Base-by-base conservation (phyloP, 2,797 vertebrate genomes). In the Linurgus olivaceus region DNA sequence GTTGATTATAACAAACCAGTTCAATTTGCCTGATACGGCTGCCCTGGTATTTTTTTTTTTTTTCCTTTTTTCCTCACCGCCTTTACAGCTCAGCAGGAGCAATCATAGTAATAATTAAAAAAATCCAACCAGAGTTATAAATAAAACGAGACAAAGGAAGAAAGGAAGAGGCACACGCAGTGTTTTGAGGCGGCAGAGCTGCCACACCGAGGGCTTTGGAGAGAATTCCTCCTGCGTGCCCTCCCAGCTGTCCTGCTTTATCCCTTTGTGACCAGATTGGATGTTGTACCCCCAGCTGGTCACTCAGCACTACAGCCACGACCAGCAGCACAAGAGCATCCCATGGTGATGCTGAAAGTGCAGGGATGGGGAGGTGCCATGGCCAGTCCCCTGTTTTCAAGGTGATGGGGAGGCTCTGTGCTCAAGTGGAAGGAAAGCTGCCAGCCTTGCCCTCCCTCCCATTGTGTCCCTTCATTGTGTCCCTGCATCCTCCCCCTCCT, bases 21-120 rank as follows among this genome's bases (percentile, higher is more conserved):
- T 96, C 67, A 66, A 94, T 94, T 93, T 67, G 51, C 71, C 82
- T 94, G 91, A 76, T 88, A 88, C 12, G 7, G 74, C 51, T 86
- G 85, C 76, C 77, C 92, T 62, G 18, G n/a, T 51, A 75, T 66
- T 65, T 84, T 86, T 85, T 65, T 84, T 86, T 85, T 85, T 85
- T 63, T 47, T 29, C 8, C 23, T 77, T 44, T 76, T 55, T 90
- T 68, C 33, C 80, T 84, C 76, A 37, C 72, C 0, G 10, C 72
- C 85, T 93, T 83, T 47, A 77, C 48, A 85, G 84, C 94, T 95
- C 94, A 88, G 92, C 72, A 35, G 88, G 81, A 93, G 68, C 61
- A 59, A 95, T 76, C 91, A 80, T 73, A 66, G 91, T n/a, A 88
- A 94, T 92, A 94, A 90, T 94, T 92, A 74, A 92, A 90, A 90